Evolutionary conservation across 2,113 vertebrate genomes (phyloP).

Genomic region (Scatophagus argus): DNA sequence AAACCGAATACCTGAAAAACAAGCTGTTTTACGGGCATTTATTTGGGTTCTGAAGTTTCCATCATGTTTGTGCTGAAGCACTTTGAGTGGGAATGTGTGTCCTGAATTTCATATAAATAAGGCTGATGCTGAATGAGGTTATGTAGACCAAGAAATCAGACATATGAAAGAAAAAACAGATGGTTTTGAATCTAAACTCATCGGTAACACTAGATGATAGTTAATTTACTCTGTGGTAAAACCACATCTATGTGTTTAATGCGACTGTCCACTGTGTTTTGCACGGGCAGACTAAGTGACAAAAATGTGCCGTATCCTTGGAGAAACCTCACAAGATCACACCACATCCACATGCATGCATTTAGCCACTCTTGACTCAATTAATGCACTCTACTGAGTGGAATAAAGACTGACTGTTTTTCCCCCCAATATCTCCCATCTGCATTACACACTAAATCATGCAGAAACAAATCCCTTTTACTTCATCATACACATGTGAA

Average conservation of each 20-base stretch:
- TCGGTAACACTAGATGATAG: not conserved
- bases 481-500: conserved; percentile 47
- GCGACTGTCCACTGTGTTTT: not conserved
- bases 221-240: not conserved
- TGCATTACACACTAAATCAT: conserved; percentile 16
- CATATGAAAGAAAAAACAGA: not conserved
- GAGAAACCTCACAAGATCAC: conserved; percentile 33
- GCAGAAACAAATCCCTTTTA: conserved; percentile 9
- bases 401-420: conserved; percentile 30
- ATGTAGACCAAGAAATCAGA: not conserved
- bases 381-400: conserved; percentile 31
- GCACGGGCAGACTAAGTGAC: not conserved
- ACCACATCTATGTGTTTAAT: not conserved
- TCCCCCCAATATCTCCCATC: not conserved
- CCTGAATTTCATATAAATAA: no score
- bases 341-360: conserved; percentile 42
- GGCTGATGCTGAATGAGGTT: not conserved
- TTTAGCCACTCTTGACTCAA: conserved; percentile 30
- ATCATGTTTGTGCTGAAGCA: not conserved
- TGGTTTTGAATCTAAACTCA: not conserved
- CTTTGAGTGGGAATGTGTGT: not conserved
- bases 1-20: conserved; percentile 1
- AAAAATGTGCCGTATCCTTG: conserved; percentile 21
- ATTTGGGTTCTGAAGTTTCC: not conserved
- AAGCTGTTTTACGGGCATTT: no score